Conservation (phyloP, 2,888 invertebrate genomes). For the Strigamia transsilvanica region DNA sequence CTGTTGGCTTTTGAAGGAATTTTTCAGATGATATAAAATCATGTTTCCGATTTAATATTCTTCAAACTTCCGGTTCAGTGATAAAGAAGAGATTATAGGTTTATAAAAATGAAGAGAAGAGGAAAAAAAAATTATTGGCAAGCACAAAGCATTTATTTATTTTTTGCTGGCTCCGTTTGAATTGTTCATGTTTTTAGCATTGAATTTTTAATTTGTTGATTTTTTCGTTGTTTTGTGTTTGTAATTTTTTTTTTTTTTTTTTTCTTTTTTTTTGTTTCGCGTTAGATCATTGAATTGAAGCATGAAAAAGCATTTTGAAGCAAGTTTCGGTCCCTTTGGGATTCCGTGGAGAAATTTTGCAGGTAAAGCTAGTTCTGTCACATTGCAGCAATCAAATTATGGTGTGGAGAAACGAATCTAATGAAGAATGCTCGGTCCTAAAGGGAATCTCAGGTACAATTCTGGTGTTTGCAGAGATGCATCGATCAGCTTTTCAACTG, state of each 20-base stretch:
- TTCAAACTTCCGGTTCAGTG: slow-evolving; percentile 1
- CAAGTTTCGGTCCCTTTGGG: background rate
- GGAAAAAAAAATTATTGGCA: background rate
- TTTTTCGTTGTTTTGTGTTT: background rate
- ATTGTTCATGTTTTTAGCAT: too few species aligned
- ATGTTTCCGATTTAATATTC: slow-evolving; percentile 8
- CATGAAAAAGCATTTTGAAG: background rate
- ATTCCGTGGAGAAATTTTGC: background rate
- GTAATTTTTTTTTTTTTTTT: background rate
- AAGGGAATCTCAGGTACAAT: slow-evolving; percentile 8
- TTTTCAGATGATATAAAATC: slow-evolving; percentile 1
- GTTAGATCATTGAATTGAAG: background rate
- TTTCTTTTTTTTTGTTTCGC: background rate
- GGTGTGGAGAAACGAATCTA: slow-evolving; percentile 8
- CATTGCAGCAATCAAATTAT: slow-evolving; percentile 2
- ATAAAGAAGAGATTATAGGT: background rate
- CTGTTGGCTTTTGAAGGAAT: background rate
- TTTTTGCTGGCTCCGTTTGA: background rate
- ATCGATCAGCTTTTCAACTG: slow-evolving; percentile 2
- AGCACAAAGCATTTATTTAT: background rate
- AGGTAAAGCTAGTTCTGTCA: slow-evolving; percentile 6
- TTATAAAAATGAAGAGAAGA: background rate
- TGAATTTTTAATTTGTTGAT: background rate
- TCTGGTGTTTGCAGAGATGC: background rate
- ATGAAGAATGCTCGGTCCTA: slow-evolving; percentile 8